Evolutionary conservation across 2,113 vertebrate species (phyloP).

Genomic region (Brevimyrus niger): DNA sequence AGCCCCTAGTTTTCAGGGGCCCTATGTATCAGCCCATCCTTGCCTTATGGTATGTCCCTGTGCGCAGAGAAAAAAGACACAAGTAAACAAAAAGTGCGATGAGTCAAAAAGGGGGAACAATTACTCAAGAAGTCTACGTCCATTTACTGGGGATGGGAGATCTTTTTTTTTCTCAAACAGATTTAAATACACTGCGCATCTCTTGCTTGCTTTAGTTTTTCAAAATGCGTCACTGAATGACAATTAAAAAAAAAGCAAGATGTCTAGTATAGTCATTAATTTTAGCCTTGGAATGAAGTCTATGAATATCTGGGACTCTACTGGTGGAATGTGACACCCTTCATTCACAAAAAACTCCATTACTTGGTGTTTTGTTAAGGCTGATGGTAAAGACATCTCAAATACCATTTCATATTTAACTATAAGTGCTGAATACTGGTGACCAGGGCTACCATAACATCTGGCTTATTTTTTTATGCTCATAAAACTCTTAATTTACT

Average conservation of each 20-base stretch:
- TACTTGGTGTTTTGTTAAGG: not conserved
- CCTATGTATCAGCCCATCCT: too few species aligned
- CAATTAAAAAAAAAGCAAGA: not conserved
- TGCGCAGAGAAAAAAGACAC: too few species aligned
- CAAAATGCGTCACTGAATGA: not conserved
- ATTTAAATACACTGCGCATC: too few species aligned
- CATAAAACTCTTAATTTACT: not conserved
- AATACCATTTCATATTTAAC: not conserved
- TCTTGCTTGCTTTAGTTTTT: not conserved
- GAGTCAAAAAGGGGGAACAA: too few species aligned
- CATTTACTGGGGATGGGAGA: too few species aligned
- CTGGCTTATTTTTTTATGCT: not conserved
- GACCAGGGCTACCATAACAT: not conserved
- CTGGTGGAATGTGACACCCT: not conserved
- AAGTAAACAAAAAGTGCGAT: too few species aligned
- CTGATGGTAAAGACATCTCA: not conserved
- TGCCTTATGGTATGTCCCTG: too few species aligned
- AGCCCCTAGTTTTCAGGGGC: too few species aligned
- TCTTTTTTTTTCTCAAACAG: too few species aligned
- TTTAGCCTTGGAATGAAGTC: not conserved
- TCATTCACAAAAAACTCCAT: not conserved
- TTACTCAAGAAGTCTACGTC: too few species aligned
- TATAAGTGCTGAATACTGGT: not conserved
- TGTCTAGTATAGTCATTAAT: not conserved
- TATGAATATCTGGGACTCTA: not conserved